Base-by-base conservation (phyloP, 2,113 vertebrate genomes). In the Odobenus rosmarus region DNA sequence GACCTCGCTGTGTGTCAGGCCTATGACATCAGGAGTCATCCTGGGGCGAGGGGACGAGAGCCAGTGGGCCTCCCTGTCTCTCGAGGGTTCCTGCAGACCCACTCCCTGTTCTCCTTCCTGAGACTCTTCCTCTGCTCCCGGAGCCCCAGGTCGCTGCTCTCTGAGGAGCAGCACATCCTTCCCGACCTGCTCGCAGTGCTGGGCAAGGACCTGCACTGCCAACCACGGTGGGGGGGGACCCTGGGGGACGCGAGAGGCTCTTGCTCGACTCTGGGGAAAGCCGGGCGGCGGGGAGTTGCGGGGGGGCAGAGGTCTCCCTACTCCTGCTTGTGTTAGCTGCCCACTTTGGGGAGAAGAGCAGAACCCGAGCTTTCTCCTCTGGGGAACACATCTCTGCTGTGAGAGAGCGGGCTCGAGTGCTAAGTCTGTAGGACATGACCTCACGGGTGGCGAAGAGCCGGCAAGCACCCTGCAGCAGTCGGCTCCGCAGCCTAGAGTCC, bases 1-100 rank as follows among this genome's bases (percentile, higher is more conserved):
- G 93, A 19, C 83, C 95, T 76, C 95, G 97, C 97, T 92, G n/a
- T 84, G 90, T 90, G 93, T 93, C 95, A 87, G 96, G 95, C 86
- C 96, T 74, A 83, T 61, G 46, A 87, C 77, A 42, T 96, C 55
- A 42, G 87, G 53, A 51, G 59, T 79, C 33, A 42, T 88, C 24
- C 28, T 13, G 80, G 55, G 21, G 8, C 8, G 23, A 16, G 74
- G 62, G 15, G 11, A 8, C 3, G 3, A 5, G 82, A 83, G 24
- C 91, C 80, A 2, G 91, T 26, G 59, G 8, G 15, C 19, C 33
- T 5, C 5, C 55, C 85, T 72, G 46, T 61, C 31, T 36, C 83
- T 46, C 0, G 33, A 80, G 83, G 6, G 51, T 12, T 23, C 28
- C 36, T 19, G 0, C 14, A 5, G 14, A 42, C 19, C 13, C 55